Conservation (phyloP, 2,113 vertebrate genomes). For the Oncorhynchus tshawytscha region DNA sequence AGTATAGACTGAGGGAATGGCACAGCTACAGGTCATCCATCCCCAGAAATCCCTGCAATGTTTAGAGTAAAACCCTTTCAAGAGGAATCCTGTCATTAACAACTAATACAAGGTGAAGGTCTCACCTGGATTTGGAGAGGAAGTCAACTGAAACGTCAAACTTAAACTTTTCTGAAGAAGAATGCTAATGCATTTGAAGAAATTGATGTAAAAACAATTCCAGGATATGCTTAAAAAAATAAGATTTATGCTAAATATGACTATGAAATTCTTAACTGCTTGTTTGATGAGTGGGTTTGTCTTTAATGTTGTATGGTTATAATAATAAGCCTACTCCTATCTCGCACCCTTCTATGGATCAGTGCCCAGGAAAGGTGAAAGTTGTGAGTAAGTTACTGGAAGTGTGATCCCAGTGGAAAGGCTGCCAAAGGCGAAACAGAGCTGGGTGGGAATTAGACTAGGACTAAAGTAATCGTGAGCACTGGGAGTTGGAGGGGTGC, state of each 20-base stretch:
- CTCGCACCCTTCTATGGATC: too few relatives aligned
- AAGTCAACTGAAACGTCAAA: conserved; percentile 34
- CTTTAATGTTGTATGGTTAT: too few relatives aligned
- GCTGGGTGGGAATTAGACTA: conserved; percentile 36
- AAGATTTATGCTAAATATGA: too few relatives aligned
- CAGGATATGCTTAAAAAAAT: too few relatives aligned
- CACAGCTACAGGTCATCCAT: conserved; percentile 57
- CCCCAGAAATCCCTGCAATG: conserved; percentile 49
- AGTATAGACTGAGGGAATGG: conserved; percentile 33
- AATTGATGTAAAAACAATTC: too few relatives aligned
- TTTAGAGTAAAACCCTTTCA: conserved; percentile 41
- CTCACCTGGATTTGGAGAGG: conserved; percentile 53
- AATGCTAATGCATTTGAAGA: too few relatives aligned
- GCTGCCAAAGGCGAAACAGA: conserved; percentile 62
- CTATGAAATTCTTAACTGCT: too few relatives aligned
- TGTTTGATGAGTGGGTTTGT: too few relatives aligned
- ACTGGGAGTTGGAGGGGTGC: conserved; percentile 9
- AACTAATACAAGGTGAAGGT: conserved; percentile 46
- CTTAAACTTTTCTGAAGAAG: too few relatives aligned
- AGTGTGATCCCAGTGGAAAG: conserved; percentile 40
- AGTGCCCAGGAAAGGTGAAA: too few relatives aligned
- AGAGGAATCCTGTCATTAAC: conserved; percentile 52
- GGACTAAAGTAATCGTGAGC: conserved; percentile 43
- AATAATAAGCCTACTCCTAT: too few relatives aligned
- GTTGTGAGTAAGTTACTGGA: conserved; percentile 3